Conservation (phyloP, 2,113 vertebrate species). For the Zosterops borbonicus region DNA sequence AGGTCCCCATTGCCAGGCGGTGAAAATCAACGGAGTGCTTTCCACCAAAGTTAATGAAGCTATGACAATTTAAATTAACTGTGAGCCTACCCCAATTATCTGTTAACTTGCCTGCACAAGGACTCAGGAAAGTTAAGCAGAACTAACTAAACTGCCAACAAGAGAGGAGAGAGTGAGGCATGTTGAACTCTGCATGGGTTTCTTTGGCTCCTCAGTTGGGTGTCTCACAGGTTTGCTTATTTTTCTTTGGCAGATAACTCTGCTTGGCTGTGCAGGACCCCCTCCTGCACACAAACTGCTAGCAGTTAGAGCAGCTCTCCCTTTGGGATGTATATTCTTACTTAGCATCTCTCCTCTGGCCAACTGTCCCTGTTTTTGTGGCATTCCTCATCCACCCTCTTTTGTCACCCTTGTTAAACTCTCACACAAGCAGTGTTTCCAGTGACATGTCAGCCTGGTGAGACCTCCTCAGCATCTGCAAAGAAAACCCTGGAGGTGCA, state of each 20-base stretch:
- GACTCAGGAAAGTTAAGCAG: background rate
- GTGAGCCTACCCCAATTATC: conserved; percentile 19
- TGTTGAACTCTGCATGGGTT: background rate
- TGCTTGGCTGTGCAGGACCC: background rate
- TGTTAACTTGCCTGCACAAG: background rate
- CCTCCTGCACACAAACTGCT: background rate
- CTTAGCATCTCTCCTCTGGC: background rate
- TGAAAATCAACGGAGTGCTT: background rate
- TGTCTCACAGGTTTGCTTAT: background rate
- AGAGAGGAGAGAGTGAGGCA: background rate
- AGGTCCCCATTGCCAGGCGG: background rate
- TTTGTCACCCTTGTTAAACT: background rate
- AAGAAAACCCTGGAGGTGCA: background rate
- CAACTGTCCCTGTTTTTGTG: background rate
- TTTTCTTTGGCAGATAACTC: background rate
- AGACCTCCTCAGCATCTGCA: background rate
- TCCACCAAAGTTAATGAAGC: conserved; percentile 43
- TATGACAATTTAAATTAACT: conserved; percentile 40
- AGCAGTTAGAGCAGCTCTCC: background rate
- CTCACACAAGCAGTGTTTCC: background rate
- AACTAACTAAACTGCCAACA: background rate
- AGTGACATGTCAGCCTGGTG: background rate
- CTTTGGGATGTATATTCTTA: background rate
- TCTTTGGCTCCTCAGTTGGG: background rate
- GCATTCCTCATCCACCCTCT: background rate